Percentiles rank a stretch among this genome's conserved stretches.
phyloP scores from a whole-genome alignment of 2,888 invertebrate genomes.

The Ganaspis brasiliensis region DNA sequence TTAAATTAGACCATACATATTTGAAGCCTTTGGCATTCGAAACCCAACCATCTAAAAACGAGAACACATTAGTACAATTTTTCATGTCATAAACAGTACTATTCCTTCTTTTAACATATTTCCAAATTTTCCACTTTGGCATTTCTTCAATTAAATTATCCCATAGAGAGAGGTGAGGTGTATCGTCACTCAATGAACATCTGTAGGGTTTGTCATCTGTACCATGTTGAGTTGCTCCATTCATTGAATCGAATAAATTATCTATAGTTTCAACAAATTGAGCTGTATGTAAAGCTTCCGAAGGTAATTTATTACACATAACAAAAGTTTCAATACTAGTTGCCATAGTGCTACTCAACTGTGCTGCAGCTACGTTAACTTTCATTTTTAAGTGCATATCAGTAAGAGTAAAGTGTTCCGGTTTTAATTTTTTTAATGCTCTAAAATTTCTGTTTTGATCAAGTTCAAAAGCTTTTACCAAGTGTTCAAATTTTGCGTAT shows the following conservation, averaged over 20 bases:
- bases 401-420: constrained; percentile 9
- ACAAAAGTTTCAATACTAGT: constrained; percentile 17
- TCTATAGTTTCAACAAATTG: constrained; percentile 27
- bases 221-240: background rate
- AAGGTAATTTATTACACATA: background rate
- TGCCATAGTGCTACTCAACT: constrained; percentile 26
- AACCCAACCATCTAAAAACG: constrained; percentile 11
- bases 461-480: constrained; percentile 15
- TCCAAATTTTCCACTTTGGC: constrained; percentile 17
- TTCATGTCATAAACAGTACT: background rate
- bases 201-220: constrained; percentile 8
- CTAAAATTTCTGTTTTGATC: constrained; percentile 11
- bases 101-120: too few species aligned
- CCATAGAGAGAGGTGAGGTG: background rate
- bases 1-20: constrained; percentile 1
- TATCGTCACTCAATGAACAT: background rate
- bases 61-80: background rate
- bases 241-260: constrained; percentile 28
- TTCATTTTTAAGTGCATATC: constrained; percentile 7
- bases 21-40: constrained; percentile 2
- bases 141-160: background rate
- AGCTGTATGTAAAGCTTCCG: constrained; percentile 6
- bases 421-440: constrained; percentile 15
- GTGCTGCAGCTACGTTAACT: constrained; percentile 9
- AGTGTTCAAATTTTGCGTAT: constrained; percentile 24